Evolutionary conservation across 2,888 invertebrate genomes (phyloP), one percentile per base, ranked within the genome.

Genomic region (Cerceris rybyensis): DNA sequence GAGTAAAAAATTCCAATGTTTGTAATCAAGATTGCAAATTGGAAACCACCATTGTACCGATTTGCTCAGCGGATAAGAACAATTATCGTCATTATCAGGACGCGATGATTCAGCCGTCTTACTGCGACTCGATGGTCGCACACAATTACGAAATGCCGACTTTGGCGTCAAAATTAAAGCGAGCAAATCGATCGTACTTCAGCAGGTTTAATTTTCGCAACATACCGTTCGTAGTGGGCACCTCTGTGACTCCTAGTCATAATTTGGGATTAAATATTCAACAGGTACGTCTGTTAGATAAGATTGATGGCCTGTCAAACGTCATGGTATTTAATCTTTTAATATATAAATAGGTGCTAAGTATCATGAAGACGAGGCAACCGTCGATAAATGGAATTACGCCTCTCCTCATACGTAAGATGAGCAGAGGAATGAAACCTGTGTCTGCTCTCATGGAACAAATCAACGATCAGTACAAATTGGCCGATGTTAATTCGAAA

Each of bases 221-320:
- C 79, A 95, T 95, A 75, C 95, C 95, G 0, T 95, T 95, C 88
- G 93, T 95, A 1, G 94, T 94, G 59, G 94, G 94, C 79, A 95
- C 94, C 84, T 95, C 95, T 52, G 93, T 94, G 0, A 93, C 94
- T 7, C 95, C 94, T 0, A 95, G 95, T 82, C 94, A 95, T 88
- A 95, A 95, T 85, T 93, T 95, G 52, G 95, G 95, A 49, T 93
- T 95, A 13, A 95, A 95, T 83, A 94, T 95, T 78, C 95, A 95
- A 85, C 95, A 95, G 93, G 95, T 93, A 72, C 67, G 83, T 71
- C 68, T 39, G 43, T 52, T 52, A 17, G 57, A 28, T 28, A 39
- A 28, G 13, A 16, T 17, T 9, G 28, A 60, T 14, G 41, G 13
- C n/a, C 9, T 6, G 8, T 49, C 28, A 14, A 9, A 14, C 13